Percentiles rank a stretch among this genome's conserved stretches.
Conservation (phyloP, 2,113 vertebrate species). For the Capreolus pygargus region DNA sequence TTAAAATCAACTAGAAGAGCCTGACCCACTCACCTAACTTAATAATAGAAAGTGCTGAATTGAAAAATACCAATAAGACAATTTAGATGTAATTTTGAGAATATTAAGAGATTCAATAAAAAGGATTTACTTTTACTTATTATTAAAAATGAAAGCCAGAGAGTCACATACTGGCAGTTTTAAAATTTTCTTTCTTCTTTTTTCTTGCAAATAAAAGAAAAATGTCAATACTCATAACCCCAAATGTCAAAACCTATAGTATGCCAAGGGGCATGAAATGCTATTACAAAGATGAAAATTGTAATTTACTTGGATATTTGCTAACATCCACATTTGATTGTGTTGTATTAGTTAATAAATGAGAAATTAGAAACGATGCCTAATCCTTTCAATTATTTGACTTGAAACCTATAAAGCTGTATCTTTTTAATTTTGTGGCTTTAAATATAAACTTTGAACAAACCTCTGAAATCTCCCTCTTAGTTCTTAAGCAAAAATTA, state of each 20-base stretch:
- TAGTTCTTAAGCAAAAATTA: neutral
- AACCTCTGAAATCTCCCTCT: neutral
- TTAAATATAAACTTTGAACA: neutral
- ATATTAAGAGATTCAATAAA: neutral
- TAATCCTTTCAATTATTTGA: conserved; percentile 22
- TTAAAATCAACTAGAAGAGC: neutral
- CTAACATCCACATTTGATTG: neutral
- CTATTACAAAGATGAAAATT: neutral
- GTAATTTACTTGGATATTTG: neutral
- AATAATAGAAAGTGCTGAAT: neutral
- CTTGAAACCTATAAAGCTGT: neutral
- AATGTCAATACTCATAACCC: neutral
- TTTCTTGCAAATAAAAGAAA: conserved; percentile 8
- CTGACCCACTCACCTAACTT: neutral
- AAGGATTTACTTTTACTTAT: neutral
- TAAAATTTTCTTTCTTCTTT: neutral
- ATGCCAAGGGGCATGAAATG: neutral
- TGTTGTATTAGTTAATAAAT: neutral
- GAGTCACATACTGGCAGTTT: neutral
- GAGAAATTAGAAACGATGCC: neutral
- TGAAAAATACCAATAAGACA: neutral
- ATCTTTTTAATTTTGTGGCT: conserved; percentile 25
- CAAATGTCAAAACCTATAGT: neutral
- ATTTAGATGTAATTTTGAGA: neutral
- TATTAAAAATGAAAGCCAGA: neutral